phyloP scores from a whole-genome alignment of 2,797 vertebrate species.

The Galagoides demidoff region DNA sequence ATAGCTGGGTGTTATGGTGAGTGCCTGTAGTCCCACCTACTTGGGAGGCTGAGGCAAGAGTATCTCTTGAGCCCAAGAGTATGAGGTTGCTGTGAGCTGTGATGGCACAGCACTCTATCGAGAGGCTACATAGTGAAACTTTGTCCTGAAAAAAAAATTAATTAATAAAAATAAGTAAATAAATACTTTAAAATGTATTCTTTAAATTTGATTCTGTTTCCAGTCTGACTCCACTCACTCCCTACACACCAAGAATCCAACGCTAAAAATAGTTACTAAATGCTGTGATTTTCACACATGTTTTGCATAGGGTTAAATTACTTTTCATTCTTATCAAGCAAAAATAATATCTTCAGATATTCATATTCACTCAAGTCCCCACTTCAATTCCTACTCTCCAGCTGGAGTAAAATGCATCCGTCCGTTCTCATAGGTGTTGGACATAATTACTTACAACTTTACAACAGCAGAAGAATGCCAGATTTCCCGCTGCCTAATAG shows the following conservation, averaged over 20 bases:
- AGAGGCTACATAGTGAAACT: too few species aligned
- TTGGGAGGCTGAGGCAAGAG: too few species aligned
- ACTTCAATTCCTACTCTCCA: background rate
- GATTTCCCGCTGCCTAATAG: constrained; percentile 11
- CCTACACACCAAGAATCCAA: background rate
- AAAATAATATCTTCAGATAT: background rate
- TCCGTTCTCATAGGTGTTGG: background rate
- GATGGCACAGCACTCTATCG: too few species aligned
- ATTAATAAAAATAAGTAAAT: background rate
- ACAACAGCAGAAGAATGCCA: background rate
- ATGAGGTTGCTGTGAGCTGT: too few species aligned
- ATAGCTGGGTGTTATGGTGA: too few species aligned
- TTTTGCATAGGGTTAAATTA: background rate
- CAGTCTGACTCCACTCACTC: background rate
- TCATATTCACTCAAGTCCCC: background rate
- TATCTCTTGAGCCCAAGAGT: too few species aligned
- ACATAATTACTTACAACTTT: constrained; percentile 32
- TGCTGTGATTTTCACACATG: background rate
- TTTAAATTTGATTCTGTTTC: constrained; percentile 9
- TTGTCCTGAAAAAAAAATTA: too few species aligned
- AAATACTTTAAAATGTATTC: background rate
- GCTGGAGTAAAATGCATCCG: constrained; percentile 49
- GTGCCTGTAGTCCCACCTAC: too few species aligned
- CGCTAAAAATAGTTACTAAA: background rate
- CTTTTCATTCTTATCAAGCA: constrained; percentile 19